Base-by-base conservation (phyloP, 2,888 invertebrate genomes). In the Drosophila rellima region DNA sequence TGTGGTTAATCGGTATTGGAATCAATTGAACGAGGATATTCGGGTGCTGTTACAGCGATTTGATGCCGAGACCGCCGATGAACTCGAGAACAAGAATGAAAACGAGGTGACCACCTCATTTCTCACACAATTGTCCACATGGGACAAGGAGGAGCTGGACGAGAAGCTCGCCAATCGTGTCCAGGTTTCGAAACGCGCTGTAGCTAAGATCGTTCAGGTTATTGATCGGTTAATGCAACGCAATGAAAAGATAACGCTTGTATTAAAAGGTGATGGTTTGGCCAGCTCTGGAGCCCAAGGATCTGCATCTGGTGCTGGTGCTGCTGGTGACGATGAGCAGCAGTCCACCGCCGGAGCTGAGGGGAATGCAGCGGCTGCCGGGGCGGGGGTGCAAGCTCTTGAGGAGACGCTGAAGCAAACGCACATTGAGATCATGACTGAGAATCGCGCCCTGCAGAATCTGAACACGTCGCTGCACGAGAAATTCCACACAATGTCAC, bases 121-220 rank as follows among this genome's bases (percentile, higher is more conserved):
- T 93, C 94, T 99, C 45, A 96, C 98, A 93, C 97, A 98, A 91
- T 92, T 99, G 40, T 98, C 98, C 1, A 98, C 98, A 0, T 99
- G 99, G 98, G 99, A 99, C 91, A 98, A 98, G 90, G 98, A 98
- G 90, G 99, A 99, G 91, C 93, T 99, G 60, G 99, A 99, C 89
- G 98, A 98, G 79, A 98, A 98, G 92, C 94, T 99, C 37, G 97
- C 98, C 0, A 98, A 98, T 93, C 94, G 99, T 29, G 99, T 99
- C 6, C 98, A 98, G 93, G 98, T 99, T 18, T 98, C 98, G 10
- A 98, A 98, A 91, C 94, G 99, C 68, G 99, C 98, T 7, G 98
- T 99, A 20, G 98, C 98, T 2, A 99, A 99, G 93, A 96, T 99
- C 29, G 95, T 99, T 56, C 98, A 98, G 93, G 98, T 98, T 0